phyloP scores from a whole-genome alignment of 1,140 invertebrate genomes.

The Tetragnatha versicolor region DNA sequence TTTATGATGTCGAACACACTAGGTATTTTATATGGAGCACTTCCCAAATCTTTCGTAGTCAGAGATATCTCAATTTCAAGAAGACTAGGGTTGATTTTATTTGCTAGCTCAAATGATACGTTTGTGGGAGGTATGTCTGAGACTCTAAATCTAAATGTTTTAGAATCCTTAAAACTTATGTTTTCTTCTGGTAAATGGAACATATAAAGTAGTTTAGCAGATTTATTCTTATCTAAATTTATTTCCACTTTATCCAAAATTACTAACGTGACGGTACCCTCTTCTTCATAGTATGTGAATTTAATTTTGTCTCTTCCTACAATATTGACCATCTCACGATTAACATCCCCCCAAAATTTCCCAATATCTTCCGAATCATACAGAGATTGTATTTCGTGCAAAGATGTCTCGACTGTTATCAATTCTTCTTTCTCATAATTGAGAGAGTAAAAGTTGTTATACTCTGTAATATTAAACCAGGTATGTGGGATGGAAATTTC shows the following conservation, averaged over 20 bases:
- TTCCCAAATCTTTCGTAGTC: neutral
- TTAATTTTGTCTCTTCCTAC: neutral
- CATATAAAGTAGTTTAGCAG: constrained; percentile 13
- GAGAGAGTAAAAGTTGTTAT: neutral
- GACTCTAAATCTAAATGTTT: neutral
- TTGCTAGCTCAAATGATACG: neutral
- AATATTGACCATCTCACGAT: neutral
- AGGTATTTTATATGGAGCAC: neutral
- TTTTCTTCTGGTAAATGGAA: constrained; percentile 12
- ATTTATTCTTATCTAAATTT: neutral
- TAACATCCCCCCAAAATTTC: neutral
- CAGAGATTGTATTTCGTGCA: neutral
- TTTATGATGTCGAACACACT: neutral
- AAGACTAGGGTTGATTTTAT: neutral
- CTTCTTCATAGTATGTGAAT: neutral
- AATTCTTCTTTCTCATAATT: neutral
- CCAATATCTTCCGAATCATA: neutral
- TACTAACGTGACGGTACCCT: neutral
- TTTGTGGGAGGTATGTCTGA: neutral
- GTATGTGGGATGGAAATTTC: constrained; percentile 23
- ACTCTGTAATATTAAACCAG: constrained; percentile 18
- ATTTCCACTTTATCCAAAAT: neutral
- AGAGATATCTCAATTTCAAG: neutral
- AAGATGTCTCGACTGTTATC: neutral
- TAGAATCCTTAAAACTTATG: neutral